phyloP scores from a whole-genome alignment of 2,888 invertebrate genomes.

The Parascotia fuliginaria region DNA sequence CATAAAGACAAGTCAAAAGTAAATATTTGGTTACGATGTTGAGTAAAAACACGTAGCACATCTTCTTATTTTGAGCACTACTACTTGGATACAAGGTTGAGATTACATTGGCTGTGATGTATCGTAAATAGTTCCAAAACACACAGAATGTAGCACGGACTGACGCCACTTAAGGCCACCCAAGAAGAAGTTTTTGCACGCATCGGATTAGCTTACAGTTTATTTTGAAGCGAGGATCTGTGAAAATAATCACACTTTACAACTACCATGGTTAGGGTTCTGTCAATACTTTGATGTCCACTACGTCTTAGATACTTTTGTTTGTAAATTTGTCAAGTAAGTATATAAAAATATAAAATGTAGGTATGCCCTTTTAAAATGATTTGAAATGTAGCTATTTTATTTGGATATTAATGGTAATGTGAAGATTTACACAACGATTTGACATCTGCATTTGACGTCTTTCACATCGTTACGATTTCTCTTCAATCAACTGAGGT shows the following conservation, averaged over 20 bases:
- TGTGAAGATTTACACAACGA: too few relatives aligned
- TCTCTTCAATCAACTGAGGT: too few relatives aligned
- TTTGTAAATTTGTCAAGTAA: conserved; percentile 2
- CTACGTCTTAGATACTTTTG: conserved; percentile 4
- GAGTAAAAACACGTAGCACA: conserved; percentile 41
- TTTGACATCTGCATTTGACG: too few relatives aligned
- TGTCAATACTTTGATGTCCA: conserved; percentile 7
- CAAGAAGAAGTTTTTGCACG: conserved; percentile 74
- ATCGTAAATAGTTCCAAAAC: conserved; percentile 59
- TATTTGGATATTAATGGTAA: too few relatives aligned
- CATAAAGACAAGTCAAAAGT: conserved; percentile 74
- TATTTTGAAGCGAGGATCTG: conserved; percentile 64
- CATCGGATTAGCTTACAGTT: conserved; percentile 63
- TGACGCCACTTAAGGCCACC: conserved; percentile 83
- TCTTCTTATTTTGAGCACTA: conserved; percentile 30
- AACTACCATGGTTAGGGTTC: conserved; percentile 17
- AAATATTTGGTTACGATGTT: conserved; percentile 74
- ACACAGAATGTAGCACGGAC: conserved; percentile 72
- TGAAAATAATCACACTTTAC: conserved; percentile 60
- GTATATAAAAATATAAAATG: too few relatives aligned
- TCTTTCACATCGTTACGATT: too few relatives aligned
- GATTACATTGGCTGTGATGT: conserved; percentile 10
- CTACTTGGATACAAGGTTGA: background rate
- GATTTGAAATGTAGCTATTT: too few relatives aligned
- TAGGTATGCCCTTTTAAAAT: too few relatives aligned